Conservation (phyloP, 2,113 vertebrate species). For the Campylorhamphus procurvoides region DNA sequence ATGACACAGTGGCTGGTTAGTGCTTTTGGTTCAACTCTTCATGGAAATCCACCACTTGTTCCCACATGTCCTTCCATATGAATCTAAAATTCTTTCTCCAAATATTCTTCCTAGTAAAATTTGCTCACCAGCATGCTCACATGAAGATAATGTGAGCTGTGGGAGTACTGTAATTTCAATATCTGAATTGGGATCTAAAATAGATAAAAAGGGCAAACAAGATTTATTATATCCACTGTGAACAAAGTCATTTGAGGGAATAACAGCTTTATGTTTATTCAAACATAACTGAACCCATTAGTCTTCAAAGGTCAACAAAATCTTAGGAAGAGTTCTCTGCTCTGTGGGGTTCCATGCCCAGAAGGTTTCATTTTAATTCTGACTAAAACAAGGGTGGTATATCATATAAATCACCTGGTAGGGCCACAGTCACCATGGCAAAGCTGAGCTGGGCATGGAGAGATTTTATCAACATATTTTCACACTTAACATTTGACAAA, state of each 20-base stretch:
- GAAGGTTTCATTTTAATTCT: not conserved
- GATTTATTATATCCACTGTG: not conserved
- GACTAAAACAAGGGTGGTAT: not conserved
- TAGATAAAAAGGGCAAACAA: not conserved
- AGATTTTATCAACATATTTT: not conserved
- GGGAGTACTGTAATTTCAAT: not conserved
- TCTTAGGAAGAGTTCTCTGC: not conserved
- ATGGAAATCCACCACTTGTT: not conserved
- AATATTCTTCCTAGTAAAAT: not conserved
- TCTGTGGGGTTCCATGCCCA: not conserved
- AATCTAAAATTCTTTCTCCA: not conserved
- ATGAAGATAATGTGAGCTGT: not conserved
- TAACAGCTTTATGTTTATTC: constrained; percentile 10
- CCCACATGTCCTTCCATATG: not conserved
- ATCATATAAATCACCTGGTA: not conserved
- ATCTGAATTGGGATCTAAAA: constrained; percentile 6
- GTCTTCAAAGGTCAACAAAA: not conserved
- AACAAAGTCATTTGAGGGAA: not conserved
- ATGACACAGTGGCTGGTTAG: not conserved
- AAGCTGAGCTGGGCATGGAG: not conserved
- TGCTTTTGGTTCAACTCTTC: not conserved
- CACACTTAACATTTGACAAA: not conserved
- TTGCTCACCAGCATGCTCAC: not conserved
- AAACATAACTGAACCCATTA: not conserved
- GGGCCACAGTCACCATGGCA: not conserved